Evolutionary conservation across 1,140 invertebrate genomes (phyloP).

Genomic region (Tribolium madens): DNA sequence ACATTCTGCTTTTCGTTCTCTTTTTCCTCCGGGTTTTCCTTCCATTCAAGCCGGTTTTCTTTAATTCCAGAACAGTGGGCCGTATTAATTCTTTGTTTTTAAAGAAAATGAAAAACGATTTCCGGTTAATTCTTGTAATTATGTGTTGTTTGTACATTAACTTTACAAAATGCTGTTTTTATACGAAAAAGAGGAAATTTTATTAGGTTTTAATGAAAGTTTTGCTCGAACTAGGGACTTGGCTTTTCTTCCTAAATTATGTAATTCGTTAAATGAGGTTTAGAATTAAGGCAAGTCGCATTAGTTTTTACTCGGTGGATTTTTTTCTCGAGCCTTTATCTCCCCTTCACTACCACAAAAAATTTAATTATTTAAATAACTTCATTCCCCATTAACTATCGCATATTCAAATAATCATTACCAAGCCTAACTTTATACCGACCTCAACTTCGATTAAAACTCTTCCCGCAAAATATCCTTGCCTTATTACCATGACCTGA

Average conservation of each 20-base stretch:
- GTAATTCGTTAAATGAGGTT: constrained; percentile 37
- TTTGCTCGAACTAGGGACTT: constrained; percentile 12
- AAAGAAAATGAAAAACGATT: constrained; percentile 42
- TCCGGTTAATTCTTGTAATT: constrained; percentile 34
- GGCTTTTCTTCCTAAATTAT: constrained; percentile 39
- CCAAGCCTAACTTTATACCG: background rate
- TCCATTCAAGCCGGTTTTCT: constrained; percentile 43
- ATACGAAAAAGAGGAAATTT: constrained; percentile 22
- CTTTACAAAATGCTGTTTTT: constrained; percentile 15
- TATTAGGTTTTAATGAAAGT: constrained; percentile 39
- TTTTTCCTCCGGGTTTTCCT: constrained; percentile 17
- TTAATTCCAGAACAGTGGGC: constrained; percentile 36
- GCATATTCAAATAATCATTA: constrained; percentile 12
- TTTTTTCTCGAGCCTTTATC: constrained; percentile 4
- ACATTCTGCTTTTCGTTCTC: constrained; percentile 39
- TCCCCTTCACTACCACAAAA: constrained; percentile 17
- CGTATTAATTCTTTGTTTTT: constrained; percentile 35
- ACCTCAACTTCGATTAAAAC: constrained; percentile 9
- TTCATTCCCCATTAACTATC: constrained; percentile 31
- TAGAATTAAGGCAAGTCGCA: constrained; percentile 38
- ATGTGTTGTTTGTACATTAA: constrained; percentile 38
- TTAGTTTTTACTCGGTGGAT: constrained; percentile 28
- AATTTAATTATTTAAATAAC: constrained; percentile 40
- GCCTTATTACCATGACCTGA: background rate
- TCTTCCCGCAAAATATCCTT: background rate